Evolutionary conservation across 1,140 invertebrate genomes (phyloP), one percentile per base, ranked within the genome.

Genomic region (Papilio machaon): DNA sequence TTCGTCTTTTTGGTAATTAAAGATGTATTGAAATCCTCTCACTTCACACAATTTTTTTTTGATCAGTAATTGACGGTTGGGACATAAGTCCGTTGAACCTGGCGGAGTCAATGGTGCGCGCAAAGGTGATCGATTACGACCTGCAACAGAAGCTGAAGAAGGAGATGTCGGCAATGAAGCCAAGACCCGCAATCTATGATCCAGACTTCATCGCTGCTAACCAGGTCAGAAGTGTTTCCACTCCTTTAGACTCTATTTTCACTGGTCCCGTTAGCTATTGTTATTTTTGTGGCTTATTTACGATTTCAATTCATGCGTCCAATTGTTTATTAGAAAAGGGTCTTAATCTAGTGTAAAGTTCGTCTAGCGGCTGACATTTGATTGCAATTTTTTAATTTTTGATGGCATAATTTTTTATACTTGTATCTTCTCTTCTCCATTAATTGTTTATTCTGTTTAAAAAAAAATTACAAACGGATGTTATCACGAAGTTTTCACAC

Each of bases 121-220:
- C 98, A 1, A 95, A 96, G 90, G 97, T 98, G 2, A 89, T 98
- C 13, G 97, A 98, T 85, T 95, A 96, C 73, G 95, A 96, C 80
- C 92, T 98, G 4, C 97, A 97, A 87, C 95, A 97, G 82, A 96
- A 98, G 92, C 91, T 99, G 0, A 95, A 95, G 82, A 96, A 97
- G 0, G 93, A 97, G 74, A 97, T 99, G 96, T 89, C 95, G 2
- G 85, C 95, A 0, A 95, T 99, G 86, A 96, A 96, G 86, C 99
- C 99, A 0, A 95, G 97, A 17, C 97, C 97, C 11, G 98, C 98
- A 0, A 96, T 99, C 79, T 99, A 99, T 90, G 96, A 97, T 90
- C 96, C 97, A 2, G 98, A 99, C 88, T 99, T 99, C 89, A 99
- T 99, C 87, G 99, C 99, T n/a, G 97, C 98, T 73, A 99, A 99